Evolutionary conservation across 2,113 vertebrate genomes (phyloP).

Genomic region (Paracanthobrama guichenoti): DNA sequence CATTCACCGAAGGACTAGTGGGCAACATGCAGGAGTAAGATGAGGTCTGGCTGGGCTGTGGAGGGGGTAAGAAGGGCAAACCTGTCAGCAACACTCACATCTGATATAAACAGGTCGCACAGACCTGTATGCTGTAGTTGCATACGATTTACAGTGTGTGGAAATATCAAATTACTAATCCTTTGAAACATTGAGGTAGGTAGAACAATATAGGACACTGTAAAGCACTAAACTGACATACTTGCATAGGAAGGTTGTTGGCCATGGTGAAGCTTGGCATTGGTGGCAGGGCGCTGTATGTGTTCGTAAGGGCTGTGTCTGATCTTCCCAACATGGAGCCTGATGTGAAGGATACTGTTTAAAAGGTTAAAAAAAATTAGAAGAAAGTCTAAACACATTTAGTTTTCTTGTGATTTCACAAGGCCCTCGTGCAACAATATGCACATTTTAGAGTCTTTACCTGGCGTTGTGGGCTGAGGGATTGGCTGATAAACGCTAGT

Average conservation of each 20-base stretch:
- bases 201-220: neutral
- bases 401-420: neutral
- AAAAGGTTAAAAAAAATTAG: neutral
- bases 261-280: conserved; percentile 99
- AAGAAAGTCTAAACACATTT: neutral
- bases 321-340: conserved; percentile 95
- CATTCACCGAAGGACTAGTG: conserved; percentile 91
- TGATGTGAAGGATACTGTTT: conserved; percentile 91
- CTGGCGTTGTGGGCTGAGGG: conserved; percentile 90
- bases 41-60: conserved; percentile 88
- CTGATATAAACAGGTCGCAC: neutral
- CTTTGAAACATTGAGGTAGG: neutral
- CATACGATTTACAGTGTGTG: conserved; percentile 33
- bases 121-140: conserved; percentile 31
- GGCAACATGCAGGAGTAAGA: conserved; percentile 99
- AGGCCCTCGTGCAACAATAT: too few species aligned
- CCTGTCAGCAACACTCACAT: conserved; percentile 17
- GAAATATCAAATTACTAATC: conserved; percentile 40
- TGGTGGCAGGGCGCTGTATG: conserved; percentile 90
- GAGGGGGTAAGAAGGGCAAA: conserved; percentile 40
- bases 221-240: conserved; percentile 68
- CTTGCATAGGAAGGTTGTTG: conserved; percentile 98
- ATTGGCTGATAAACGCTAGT: conserved; percentile 93
- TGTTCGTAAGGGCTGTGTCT: conserved; percentile 93
- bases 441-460: conserved; percentile 65